Evolutionary conservation across 2,113 vertebrate genomes (phyloP).

Genomic region (Lamprologus ornatipinnis): DNA sequence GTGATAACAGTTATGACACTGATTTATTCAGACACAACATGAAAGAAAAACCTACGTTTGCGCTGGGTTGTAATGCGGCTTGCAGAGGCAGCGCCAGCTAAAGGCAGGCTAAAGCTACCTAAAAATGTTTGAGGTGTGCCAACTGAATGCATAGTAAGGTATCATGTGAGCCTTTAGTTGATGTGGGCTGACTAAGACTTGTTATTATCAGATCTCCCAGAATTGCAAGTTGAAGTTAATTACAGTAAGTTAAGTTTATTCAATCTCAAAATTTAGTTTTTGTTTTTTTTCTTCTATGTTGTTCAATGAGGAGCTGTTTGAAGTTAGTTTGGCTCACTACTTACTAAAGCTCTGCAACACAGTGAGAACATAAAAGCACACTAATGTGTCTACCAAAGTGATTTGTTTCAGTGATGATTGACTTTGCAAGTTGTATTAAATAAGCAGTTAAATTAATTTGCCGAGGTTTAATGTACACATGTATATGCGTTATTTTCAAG

Average conservation of each 20-base stretch:
- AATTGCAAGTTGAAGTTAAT: background rate
- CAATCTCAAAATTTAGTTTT: background rate
- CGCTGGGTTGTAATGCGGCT: background rate
- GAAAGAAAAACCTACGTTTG: background rate
- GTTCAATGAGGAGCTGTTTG: background rate
- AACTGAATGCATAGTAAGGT: background rate
- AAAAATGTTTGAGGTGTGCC: background rate
- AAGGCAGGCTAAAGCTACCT: background rate
- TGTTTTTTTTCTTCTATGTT: background rate
- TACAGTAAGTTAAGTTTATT: background rate
- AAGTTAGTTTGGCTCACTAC: background rate
- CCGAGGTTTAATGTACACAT: background rate
- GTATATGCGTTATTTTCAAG: background rate
- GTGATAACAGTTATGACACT: background rate
- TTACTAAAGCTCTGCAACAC: background rate
- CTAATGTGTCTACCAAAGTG: background rate
- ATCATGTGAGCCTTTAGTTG: background rate
- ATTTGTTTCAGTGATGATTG: background rate
- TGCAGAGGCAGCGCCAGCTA: background rate
- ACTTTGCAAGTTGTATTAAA: background rate
- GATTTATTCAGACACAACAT: background rate
- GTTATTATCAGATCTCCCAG: background rate
- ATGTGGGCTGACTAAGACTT: background rate
- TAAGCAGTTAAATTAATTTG: background rate
- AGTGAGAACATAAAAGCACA: background rate